Evolutionary conservation across 2,113 vertebrate species (phyloP), one percentile per base, ranked within the genome.

Genomic region (Prunella himalayana): DNA sequence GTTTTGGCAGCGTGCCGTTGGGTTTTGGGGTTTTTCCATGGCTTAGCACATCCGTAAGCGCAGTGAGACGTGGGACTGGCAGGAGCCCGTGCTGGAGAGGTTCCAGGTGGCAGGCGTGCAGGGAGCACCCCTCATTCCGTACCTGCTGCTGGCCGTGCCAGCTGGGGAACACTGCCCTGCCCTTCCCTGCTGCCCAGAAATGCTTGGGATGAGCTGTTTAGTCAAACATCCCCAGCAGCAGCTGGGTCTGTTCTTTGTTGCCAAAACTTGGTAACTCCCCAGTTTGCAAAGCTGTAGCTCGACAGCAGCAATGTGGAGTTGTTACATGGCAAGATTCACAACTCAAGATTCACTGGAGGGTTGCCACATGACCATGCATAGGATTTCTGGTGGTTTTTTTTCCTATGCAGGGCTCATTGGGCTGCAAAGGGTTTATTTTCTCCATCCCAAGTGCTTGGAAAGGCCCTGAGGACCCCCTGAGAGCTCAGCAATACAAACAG

Each of bases 1-100:
- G 0, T n/a, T 31, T 33, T 42, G 65, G 68, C 47, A 45, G 77
- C 17, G 1, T 8, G 7, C 16, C 0, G 0, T 15, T 28, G 22
- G 66, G 49, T 13, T 51, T 45, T 33, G 83, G 83, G 54, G 11
- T 41, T 49, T 69, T 39, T 11, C 8, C 25, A 5, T 10, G 2
- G 12, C 39, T 68, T 24, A 59, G 31, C 15, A 7, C 28, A 7
- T 60, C 70, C 8, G 0, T 30, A 7, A 45, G 45, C 4, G 8
- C 51, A 47, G 5, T 28, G 7, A 15, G 22, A 24, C 2, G 31
- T 24, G 25, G 28, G 78, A 20, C 24, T 37, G 78, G 70, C 84
- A 88, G 88, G 44, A 68, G 2, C 19, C 20, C 1, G 9, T 49
- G 70, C 15, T 54, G 82, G 79, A 77, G 63, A 27, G 13, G 6